Conservation (phyloP, 2,888 invertebrate genomes). For the Habrosyne pyritoides region DNA sequence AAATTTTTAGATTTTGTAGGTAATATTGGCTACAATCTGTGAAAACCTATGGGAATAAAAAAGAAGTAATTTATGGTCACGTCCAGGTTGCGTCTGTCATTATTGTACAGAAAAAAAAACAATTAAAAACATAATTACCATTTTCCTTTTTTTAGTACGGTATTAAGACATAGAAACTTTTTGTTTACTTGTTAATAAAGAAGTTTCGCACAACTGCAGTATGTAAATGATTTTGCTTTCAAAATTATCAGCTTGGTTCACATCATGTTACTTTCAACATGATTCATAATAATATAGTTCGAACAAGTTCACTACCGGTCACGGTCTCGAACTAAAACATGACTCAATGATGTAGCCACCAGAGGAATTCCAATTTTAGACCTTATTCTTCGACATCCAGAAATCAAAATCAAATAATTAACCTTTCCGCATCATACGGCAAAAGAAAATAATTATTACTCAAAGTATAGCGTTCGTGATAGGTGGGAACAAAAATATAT, state of each 20-base stretch:
- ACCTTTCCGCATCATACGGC: constrained; percentile 14
- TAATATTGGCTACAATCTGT: no score
- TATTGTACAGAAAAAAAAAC: no score
- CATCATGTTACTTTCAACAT: not conserved
- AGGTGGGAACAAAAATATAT: constrained; percentile 20
- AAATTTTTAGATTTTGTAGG: no score
- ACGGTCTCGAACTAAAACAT: constrained; percentile 11
- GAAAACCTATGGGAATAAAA: no score
- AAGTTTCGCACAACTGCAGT: no score
- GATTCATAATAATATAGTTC: constrained; percentile 11
- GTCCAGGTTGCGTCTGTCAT: no score
- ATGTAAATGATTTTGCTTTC: not conserved
- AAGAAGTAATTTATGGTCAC: no score
- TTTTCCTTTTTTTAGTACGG: no score
- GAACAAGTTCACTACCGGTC: constrained; percentile 45
- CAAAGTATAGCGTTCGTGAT: constrained; percentile 19
- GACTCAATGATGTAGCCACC: not conserved
- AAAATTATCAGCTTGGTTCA: not conserved
- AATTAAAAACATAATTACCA: no score
- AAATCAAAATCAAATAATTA: not conserved
- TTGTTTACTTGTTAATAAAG: no score
- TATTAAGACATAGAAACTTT: no score
- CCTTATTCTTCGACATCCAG: not conserved
- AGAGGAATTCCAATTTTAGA: not conserved
- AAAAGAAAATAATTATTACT: constrained; percentile 20